Evolutionary conservation across 2,888 invertebrate species (phyloP), one percentile per base, ranked within the genome.

Genomic region (Saturnia japonica): DNA sequence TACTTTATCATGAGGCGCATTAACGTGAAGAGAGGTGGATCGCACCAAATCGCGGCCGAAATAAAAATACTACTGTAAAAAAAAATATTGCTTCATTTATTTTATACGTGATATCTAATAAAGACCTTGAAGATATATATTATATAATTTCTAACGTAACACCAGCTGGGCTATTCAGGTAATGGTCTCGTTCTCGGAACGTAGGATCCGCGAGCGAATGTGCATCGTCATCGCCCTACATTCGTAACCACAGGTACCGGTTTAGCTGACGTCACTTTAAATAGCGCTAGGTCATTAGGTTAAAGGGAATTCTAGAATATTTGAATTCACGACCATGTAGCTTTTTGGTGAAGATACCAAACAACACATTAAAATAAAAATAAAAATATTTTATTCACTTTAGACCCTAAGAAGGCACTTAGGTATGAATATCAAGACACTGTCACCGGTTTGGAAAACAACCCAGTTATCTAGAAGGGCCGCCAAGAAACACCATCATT

Each of bases 211-310:
- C 73, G 74, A 78, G 71, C 67, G 78, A 71, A 76, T 70, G 74
- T 74, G 75, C 77, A 75, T 77, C 77, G 76, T 74, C 73, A 74
- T 72, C 70, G 70, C 28, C 51, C 64, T 51, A 71, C 69, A 74
- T 73, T 74, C 73, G 72, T 76, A 75, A 78, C 76, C 67, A 74
- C 73, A 73, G 74, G 72, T 77, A 75, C 79, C 77, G 77, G 79
- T 76, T 72, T 67, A 28, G 57, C 71, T 80, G 80, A 78, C 82
- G 77, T 40, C 64, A 40, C 0, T 47, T 45, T 62, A 60, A 43
- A 43, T 60, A 68, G 60, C 19, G 54, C 68, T 68, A 68, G 64
- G 54, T 68, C 67, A 42, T 54, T 16, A 7, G 22, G 40, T 68
- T 68, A 64, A 54, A 25, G 51, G 66, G 67, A 51, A 54, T 67